A percentile compares a stretch with the other conserved stretches of the same genome.
These are phyloP conservation scores for Anableps anableps DNA, from an alignment of 2,797 vertebrate genomes.

Conservation along the genomic window DNA sequence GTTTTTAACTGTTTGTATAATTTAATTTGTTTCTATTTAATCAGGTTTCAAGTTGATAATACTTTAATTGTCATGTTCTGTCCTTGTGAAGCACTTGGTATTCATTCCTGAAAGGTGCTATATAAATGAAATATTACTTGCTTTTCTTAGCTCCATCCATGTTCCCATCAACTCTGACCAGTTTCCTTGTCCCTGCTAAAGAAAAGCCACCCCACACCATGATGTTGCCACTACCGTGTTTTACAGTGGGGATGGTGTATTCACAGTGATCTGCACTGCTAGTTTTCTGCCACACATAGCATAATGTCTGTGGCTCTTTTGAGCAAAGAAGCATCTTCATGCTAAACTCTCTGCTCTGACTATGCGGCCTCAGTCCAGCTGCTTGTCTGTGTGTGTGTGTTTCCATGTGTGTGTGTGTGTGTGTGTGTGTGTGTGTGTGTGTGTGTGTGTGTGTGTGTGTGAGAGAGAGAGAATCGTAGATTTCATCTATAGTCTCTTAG, in stretches of 20 bases:
- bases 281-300: background rate
- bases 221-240: background rate
- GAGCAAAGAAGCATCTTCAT: constrained; percentile 46
- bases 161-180: background rate
- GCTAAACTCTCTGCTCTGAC: constrained; percentile 43
- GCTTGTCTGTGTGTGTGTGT: background rate
- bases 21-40: too few relatives aligned
- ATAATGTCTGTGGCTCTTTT: background rate
- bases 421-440: constrained; percentile 4
- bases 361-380: constrained; percentile 53
- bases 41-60: too few relatives aligned
- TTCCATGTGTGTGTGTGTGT: background rate
- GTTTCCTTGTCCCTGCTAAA: background rate
- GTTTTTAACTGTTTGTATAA: too few relatives aligned
- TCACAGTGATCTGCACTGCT: background rate
- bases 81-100: background rate
- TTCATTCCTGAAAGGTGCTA: background rate
- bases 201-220: background rate
- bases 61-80: background rate
- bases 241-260: background rate
- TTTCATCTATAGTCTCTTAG: constrained; percentile 45
- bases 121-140: background rate
- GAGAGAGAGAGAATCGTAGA: constrained; percentile 35
- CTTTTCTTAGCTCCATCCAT: background rate
- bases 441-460: background rate